Conservation (phyloP, 1,140 invertebrate species). For the Dryas iulia region DNA sequence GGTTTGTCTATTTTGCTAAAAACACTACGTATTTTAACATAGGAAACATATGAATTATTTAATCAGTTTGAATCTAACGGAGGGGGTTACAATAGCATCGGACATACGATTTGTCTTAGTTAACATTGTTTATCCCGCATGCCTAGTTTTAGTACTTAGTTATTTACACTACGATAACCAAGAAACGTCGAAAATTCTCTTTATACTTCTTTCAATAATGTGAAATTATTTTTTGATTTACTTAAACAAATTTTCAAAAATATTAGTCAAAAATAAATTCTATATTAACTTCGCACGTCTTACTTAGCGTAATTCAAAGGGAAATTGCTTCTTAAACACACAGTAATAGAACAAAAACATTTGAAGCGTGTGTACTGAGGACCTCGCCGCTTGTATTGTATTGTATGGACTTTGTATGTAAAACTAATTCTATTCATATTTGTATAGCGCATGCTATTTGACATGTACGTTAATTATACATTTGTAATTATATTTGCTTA, state of each 20-base stretch:
- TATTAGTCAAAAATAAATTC: background rate
- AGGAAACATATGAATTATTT: too few relatives aligned
- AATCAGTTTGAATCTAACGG: too few relatives aligned
- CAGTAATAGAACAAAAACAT: background rate
- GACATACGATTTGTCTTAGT: too few relatives aligned
- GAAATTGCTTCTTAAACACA: background rate
- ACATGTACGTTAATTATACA: background rate
- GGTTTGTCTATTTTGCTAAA: too few relatives aligned
- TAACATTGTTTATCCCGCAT: too few relatives aligned
- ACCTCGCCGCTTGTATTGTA: too few relatives aligned
- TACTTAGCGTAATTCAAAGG: background rate
- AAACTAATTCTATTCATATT: background rate
- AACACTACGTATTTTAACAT: too few relatives aligned
- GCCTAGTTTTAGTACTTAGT: too few relatives aligned
- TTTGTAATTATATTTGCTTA: background rate
- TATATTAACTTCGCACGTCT: background rate
- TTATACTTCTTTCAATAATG: too few relatives aligned
- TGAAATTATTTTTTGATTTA: background rate
- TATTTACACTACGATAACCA: too few relatives aligned
- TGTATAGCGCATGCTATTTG: background rate
- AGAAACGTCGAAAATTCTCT: too few relatives aligned
- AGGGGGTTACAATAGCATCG: too few relatives aligned
- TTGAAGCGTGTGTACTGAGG: background rate
- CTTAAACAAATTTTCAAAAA: background rate
- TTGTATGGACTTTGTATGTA: background rate